Conservation (phyloP, 1,140 invertebrate genomes). For the Bombus confusus region DNA sequence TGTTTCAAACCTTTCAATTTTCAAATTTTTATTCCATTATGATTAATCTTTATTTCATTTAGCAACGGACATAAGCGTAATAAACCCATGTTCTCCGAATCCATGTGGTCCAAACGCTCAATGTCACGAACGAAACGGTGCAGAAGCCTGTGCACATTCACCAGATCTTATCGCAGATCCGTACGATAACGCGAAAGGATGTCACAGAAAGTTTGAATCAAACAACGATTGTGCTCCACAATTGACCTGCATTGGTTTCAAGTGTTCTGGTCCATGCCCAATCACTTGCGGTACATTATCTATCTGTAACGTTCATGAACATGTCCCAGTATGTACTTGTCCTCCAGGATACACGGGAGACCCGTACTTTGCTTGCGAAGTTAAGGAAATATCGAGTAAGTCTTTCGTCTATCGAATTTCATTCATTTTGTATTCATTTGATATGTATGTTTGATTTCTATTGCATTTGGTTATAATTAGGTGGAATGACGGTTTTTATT, state of each 20-base stretch:
- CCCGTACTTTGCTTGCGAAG: conserved; percentile 87
- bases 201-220: conserved; percentile 89
- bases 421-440: background rate
- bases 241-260: conserved; percentile 88
- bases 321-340: conserved; percentile 90
- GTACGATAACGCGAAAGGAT: conserved; percentile 86
- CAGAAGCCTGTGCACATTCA: conserved; percentile 89
- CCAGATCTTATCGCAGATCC: conserved; percentile 90
- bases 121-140: conserved; percentile 89
- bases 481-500: background rate
- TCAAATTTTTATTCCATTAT: background rate
- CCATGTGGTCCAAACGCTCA: conserved; percentile 91
- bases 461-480: background rate
- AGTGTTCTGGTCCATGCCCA: conserved; percentile 90
- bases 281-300: conserved; percentile 89
- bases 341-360: conserved; percentile 89
- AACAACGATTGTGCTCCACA: conserved; percentile 88
- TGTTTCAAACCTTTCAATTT: background rate
- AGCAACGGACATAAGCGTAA: conserved; percentile 80
- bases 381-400: conserved; percentile 69
- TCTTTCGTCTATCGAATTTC: background rate
- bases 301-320: conserved; percentile 88
- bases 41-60: conserved; percentile 34
- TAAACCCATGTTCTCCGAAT: conserved; percentile 87
- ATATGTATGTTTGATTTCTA: background rate